These are phyloP conservation scores for Orius laevigatus DNA, from an alignment of 1,140 invertebrate genomes.

Conservation along the genomic window DNA sequence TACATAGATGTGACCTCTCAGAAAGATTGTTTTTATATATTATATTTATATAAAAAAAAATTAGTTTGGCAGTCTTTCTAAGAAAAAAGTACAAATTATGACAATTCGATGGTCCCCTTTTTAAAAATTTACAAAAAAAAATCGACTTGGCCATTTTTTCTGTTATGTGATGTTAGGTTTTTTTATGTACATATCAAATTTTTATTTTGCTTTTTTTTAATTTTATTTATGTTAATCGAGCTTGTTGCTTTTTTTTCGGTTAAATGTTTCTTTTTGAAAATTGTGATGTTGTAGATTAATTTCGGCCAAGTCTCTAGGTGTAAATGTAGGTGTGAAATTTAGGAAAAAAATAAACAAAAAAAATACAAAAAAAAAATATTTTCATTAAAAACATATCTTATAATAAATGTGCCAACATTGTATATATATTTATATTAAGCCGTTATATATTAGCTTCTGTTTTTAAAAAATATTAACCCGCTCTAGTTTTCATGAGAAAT, in stretches of 20 bases:
- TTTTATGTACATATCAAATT: constrained; percentile 10
- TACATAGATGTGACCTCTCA: constrained; percentile 6
- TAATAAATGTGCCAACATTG: constrained; percentile 16
- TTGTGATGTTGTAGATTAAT: constrained; percentile 12
- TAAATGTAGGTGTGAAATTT: constrained; percentile 13
- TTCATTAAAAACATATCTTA: constrained; percentile 18
- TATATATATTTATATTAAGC: constrained; percentile 15
- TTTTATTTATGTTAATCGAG: neutral
- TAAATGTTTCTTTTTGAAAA: constrained; percentile 7
- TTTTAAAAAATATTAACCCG: constrained; percentile 11
- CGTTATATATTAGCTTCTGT: constrained; percentile 12
- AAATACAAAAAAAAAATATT: constrained; percentile 17
- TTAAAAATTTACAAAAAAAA: constrained; percentile 1
- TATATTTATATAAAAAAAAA: neutral
- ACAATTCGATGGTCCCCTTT: neutral
- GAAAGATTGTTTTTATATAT: constrained; percentile 14
- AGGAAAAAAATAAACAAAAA: too few species aligned
- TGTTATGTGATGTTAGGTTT: neutral
- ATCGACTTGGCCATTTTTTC: neutral
- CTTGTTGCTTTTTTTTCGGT: constrained; percentile 7
- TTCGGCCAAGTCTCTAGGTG: constrained; percentile 13
- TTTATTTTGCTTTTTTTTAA: neutral
- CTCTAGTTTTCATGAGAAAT: constrained; percentile 10
- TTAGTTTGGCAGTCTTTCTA: too few species aligned
- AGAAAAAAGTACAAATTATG: too few species aligned